Evolutionary conservation across 1,140 invertebrate species (phyloP).

Genomic region (Neelides sp.): DNA sequence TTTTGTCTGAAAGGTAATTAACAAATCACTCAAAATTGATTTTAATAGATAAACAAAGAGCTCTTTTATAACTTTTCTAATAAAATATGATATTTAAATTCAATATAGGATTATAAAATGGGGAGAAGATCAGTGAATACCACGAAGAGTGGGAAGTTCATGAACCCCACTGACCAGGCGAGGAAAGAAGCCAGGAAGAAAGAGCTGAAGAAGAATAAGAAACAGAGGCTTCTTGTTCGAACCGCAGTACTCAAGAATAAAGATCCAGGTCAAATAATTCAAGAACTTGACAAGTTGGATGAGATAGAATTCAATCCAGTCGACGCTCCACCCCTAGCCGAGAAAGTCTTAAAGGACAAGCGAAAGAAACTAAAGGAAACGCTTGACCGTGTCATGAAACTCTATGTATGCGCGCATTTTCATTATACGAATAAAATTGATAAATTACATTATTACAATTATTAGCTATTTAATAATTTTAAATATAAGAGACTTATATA

Average conservation of each 20-base stretch:
- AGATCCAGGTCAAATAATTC: constrained; percentile 83
- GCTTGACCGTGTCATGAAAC: constrained; percentile 78
- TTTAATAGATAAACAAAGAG: no score
- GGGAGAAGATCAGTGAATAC: constrained; percentile 90
- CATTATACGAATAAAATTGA: background rate
- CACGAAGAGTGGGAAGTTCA: constrained; percentile 99
- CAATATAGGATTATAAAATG: no score
- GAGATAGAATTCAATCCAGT: constrained; percentile 95
- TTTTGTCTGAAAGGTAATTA: no score
- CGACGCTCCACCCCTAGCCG: constrained; percentile 83
- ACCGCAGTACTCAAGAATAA: constrained; percentile 96
- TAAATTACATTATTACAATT: background rate
- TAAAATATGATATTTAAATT: no score
- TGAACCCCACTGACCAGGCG: constrained; percentile 98
- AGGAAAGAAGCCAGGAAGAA: constrained; percentile 95
- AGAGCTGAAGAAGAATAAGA: constrained; percentile 96
- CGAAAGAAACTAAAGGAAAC: constrained; percentile 90
- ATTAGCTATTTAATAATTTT: background rate
- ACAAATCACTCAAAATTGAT: no score
- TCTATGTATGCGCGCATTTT: constrained; percentile 69
- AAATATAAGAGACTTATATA: constrained; percentile 1
- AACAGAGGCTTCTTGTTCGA: constrained; percentile 85
- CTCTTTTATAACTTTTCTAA: no score
- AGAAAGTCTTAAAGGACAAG: constrained; percentile 93
- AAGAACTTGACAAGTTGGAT: constrained; percentile 95